phyloP scores from a whole-genome alignment of 2,113 vertebrate species.

The Anhinga anhinga region DNA sequence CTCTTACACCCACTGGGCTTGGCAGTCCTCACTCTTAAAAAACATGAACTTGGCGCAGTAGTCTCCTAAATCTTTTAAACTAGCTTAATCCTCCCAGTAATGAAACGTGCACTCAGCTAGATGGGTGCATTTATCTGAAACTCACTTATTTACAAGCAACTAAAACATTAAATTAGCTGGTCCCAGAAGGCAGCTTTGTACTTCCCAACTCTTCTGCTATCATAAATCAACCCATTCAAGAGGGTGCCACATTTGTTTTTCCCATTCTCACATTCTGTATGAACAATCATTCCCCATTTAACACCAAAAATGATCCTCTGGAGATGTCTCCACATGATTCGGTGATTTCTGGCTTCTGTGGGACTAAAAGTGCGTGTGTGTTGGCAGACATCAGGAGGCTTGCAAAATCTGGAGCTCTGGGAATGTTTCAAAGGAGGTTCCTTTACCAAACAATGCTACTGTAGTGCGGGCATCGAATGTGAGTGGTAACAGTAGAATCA shows the following conservation, averaged over 20 bases:
- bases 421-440: slow-evolving; percentile 28
- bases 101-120: slow-evolving; percentile 25
- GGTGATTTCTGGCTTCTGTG: slow-evolving; percentile 66
- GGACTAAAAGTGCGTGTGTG: not conserved
- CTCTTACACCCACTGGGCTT: slow-evolving; percentile 3
- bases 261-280: slow-evolving; percentile 54
- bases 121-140: slow-evolving; percentile 58
- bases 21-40: slow-evolving; percentile 15
- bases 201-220: slow-evolving; percentile 20
- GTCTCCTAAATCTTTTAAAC: slow-evolving; percentile 57
- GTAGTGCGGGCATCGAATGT: not conserved
- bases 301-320: slow-evolving; percentile 36
- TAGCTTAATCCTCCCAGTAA: slow-evolving; percentile 48
- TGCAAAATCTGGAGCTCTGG: slow-evolving; percentile 54
- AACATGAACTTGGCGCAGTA: not conserved
- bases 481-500: not conserved
- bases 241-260: slow-evolving; percentile 64
- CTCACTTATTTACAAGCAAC: slow-evolving; percentile 61
- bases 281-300: slow-evolving; percentile 45
- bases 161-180: slow-evolving; percentile 66
- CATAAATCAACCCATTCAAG: slow-evolving; percentile 65
- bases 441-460: slow-evolving; percentile 29
- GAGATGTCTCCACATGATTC: slow-evolving; percentile 29
- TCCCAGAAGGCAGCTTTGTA: slow-evolving; percentile 33
- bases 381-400: slow-evolving; percentile 39